Evolutionary conservation across 2,888 invertebrate species (phyloP), one percentile per base, ranked within the genome.

Genomic region (Timema podura): DNA sequence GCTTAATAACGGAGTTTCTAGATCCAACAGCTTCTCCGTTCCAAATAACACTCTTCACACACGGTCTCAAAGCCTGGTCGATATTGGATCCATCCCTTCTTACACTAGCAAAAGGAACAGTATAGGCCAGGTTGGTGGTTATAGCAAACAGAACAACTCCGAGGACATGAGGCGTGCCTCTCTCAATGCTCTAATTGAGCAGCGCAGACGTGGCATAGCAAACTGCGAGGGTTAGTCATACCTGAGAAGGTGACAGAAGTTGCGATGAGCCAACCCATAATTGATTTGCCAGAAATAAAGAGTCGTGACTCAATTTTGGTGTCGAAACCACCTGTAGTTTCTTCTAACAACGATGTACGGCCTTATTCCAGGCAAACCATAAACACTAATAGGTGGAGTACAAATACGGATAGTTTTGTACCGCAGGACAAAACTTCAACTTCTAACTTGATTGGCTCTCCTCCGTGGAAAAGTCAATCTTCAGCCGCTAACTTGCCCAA

Each of bases 221-320:
- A 94, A 81, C 81, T 95, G 71, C 87, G 93, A 77, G 95, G 94
- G n/a, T 82, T 95, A 76, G 91, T 93, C 48, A 95, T 95, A 78
- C 95, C 95, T 6, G 94, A 95, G 77, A 85, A 86, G 72, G 84
- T 86, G 13, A 81, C 85, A 45, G 83, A 86, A 74, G 79, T 82
- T 5, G 73, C 80, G 71, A 76, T 81, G 7, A 74, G 76, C 69
- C 87, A 88, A 30, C 86, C 88, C 51, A 86, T 89, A 68, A 83
- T 90, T 65, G 92, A 92, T 81, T 83, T 95, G 77, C 93, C 94
- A 1, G 92, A 91, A 84, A 94, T 95, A 68, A 48, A 66, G 47
- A 68, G 68, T 48, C 86, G 87, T 75, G 89, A 89, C 77, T 85
- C 86, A 48, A 83, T 86, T 70, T 79, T 85, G 73, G 77, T 78